Evolutionary conservation across 92 coral and sea anemone species (phyloP).

Genomic region (Scolanthus callimorphus): DNA sequence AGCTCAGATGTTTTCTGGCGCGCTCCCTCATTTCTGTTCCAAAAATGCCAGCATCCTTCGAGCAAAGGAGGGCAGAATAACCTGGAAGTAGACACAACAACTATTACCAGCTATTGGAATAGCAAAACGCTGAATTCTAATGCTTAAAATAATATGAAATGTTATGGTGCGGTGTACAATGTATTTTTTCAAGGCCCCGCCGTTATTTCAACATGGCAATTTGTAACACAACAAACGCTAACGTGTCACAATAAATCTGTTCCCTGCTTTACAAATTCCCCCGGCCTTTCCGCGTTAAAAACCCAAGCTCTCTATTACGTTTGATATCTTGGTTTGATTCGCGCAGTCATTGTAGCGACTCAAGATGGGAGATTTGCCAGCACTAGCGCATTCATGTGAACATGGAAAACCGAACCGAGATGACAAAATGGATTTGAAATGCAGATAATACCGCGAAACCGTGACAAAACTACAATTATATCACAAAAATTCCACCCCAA

Average conservation of each 20-base stretch:
- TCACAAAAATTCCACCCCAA: background rate
- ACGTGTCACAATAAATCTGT: slow-evolving; percentile 16
- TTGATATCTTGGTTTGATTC: slow-evolving; percentile 2
- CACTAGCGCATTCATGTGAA: slow-evolving; percentile 35
- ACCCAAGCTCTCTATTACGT: slow-evolving; percentile 9
- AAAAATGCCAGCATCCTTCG: no score
- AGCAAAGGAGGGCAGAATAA: no score
- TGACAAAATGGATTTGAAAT: background rate
- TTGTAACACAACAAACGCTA: background rate
- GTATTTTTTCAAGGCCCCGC: background rate
- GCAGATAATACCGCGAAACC: background rate
- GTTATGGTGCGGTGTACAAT: no score
- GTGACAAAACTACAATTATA: background rate
- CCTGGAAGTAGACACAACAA: no score
- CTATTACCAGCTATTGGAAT: no score
- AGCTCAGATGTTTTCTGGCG: no score
- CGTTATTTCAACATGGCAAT: background rate
- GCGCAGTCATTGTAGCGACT: slow-evolving; percentile 1
- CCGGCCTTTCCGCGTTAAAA: background rate
- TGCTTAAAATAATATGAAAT: no score
- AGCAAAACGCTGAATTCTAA: no score
- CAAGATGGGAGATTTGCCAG: slow-evolving; percentile 2
- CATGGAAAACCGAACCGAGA: background rate
- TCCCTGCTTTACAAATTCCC: slow-evolving; percentile 3
- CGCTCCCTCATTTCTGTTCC: no score